Base-by-base conservation (phyloP, 1,140 invertebrate species). In the Amphibalanus amphitrite region DNA sequence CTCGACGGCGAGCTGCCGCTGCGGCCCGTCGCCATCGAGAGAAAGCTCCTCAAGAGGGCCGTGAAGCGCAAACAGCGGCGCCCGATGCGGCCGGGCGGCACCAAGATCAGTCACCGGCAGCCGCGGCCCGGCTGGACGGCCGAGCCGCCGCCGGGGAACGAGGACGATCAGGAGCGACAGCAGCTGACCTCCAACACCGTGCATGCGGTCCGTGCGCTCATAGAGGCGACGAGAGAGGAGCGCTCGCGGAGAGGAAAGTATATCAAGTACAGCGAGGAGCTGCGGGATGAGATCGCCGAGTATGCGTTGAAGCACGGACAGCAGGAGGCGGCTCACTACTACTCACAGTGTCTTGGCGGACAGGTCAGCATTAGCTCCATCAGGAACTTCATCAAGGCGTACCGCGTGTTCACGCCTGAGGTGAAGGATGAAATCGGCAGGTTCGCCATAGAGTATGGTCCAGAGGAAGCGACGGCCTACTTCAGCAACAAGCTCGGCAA, bases 291-390 rank as follows among this genome's bases (percentile, higher is more conserved):
- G 69, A 81, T 81, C 71, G 79, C 78, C 0, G 72, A 75, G 70
- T 75, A 77, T 47, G 77, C 77, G 25, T 69, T 78, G 23, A 59
- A 70, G 8, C 74, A 76, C 69, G 75, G 77, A 4, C 73, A 74
- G 28, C 73, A 74, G 47, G 75, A 73, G 40, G 76, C 77, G 25
- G 74, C 73, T 28, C 69, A 71, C 3, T 70, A 75, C 69, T 77
- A 73, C 75, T 76, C 75, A 20, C 71, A 72, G 29, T 70, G 72
- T n/a, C 72, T 80, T 23, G 79, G 78, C 29, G 75, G 72, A 25
- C 70, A 74, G 17, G 77, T 80, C 23, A 79, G 77, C 76, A 78
- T 80, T 70, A 79, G 78, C 73, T 80, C 78, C 30, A 76, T 81
- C 28, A 73, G 80, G 69, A 81, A 80, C 73, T 77, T 80, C 69